Base-by-base conservation (phyloP, 92 coral and sea anemone species). In the Epizoanthus rinbou region DNA sequence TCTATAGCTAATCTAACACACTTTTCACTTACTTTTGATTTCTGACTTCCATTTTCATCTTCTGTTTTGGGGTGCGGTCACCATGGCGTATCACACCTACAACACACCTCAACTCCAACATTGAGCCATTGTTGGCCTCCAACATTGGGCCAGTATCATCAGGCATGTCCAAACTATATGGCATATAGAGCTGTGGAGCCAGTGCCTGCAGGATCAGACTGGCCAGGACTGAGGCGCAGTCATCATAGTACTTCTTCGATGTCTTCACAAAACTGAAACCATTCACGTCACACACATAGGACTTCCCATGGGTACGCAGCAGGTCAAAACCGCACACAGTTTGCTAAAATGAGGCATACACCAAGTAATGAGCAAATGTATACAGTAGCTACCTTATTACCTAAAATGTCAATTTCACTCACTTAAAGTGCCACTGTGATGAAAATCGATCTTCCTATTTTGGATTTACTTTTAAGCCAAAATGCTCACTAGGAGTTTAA, bases 211-310 rank as follows among this genome's bases (percentile, higher is more conserved):
- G 90, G 82, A 92, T 87, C 54, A 89, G 90, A 74, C 94, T 93
- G 16, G 92, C 94, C 83, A 96, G 70, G 33, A 96, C 99, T 83
- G 91, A 94, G 13, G 98, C 93, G 83, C 98, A 93, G 73, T 96
- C 99, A 31, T 96, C 99, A 64, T 96, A 96, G 74, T 96, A 96
- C 79, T 94, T 96, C 91, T 89, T 93, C 52, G 99, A 96, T n/a
- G 99, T 96, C 86, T 96, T 96, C 21, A 96, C 99, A 76, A 96
- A 96, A 74, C 99, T 96, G 70, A 96, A 96, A 58, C 99, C 99
- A 80, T 96, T 96, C 74, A 96, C 99, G 79, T 96, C 99, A 76
- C 99, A 96, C 13, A 96, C 99, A 54, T 91, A 96, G 0, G 99
- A 96, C 87, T 91, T 91, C 41, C 99, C 99, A 78, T 93, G 97